Percentiles rank a stretch among this genome's conserved stretches.
Evolutionary conservation across 2,888 invertebrate species (phyloP).

Genomic region (Cataglyphis albicans): DNA sequence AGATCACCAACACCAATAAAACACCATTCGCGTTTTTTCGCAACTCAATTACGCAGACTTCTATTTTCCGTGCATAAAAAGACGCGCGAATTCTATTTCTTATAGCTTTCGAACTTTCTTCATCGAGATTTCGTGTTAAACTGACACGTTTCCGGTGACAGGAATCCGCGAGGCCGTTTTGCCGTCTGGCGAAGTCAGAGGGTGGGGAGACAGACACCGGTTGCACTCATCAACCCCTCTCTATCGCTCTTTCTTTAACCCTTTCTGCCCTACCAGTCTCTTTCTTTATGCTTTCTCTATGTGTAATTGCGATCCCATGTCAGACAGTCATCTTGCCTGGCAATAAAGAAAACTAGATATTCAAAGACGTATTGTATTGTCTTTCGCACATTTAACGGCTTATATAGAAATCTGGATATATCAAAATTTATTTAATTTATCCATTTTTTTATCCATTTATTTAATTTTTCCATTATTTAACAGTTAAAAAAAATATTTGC

Average conservation of each 20-base stretch:
- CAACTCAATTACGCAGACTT: background rate
- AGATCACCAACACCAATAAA: slow-evolving; percentile 21
- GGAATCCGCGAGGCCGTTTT: slow-evolving; percentile 80
- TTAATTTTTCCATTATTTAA: background rate
- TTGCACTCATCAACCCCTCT: slow-evolving; percentile 85
- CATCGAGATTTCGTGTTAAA: slow-evolving; percentile 84
- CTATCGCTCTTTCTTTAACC: slow-evolving; percentile 71
- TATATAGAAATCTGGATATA: background rate
- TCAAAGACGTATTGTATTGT: background rate
- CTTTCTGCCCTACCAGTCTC: slow-evolving; percentile 65
- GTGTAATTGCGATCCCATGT: slow-evolving; percentile 72
- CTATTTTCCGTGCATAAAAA: slow-evolving; percentile 7
- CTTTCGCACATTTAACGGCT: background rate
- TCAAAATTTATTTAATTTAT: background rate
- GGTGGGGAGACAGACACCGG: slow-evolving; percentile 85
- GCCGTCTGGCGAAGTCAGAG: slow-evolving; percentile 75
- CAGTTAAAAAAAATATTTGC: background rate
- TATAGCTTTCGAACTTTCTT: slow-evolving; percentile 73
- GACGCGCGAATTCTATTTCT: slow-evolving; percentile 32
- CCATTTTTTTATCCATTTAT: no score
- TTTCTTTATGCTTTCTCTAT: slow-evolving; percentile 74
- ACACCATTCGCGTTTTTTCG: slow-evolving; percentile 31
- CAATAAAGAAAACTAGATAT: slow-evolving; percentile 14
- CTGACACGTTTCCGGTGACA: slow-evolving; percentile 83
- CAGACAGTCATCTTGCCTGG: background rate